Conservation (phyloP, 2,797 vertebrate species). For the Masticophis lateralis region DNA sequence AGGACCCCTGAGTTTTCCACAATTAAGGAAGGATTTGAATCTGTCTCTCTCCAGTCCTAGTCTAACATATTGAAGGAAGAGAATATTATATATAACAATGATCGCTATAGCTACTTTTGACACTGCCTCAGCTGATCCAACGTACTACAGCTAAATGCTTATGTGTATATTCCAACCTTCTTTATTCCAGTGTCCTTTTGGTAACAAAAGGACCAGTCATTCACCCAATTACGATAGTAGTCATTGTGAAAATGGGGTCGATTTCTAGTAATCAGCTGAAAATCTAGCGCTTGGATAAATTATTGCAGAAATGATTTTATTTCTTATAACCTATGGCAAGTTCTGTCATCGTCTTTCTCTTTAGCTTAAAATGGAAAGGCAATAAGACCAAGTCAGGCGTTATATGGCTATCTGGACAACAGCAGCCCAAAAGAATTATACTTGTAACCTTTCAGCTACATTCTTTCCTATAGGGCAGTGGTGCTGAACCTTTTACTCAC, state of each 20-base stretch:
- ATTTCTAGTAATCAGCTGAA: background rate
- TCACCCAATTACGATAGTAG: background rate
- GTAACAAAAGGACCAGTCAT: background rate
- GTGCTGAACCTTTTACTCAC: too few relatives aligned
- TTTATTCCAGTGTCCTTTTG: background rate
- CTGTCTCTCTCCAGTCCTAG: background rate
- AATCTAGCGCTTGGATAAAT: background rate
- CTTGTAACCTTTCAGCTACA: background rate
- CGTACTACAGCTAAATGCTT: background rate
- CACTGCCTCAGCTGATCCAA: background rate
- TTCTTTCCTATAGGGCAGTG: background rate
- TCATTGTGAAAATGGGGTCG: background rate
- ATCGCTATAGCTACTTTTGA: background rate
- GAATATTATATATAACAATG: background rate
- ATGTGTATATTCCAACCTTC: background rate
- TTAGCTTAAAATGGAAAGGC: background rate
- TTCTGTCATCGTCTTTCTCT: background rate
- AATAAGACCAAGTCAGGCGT: background rate
- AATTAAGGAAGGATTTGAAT: background rate
- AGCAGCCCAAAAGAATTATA: background rate
- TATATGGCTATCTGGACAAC: background rate
- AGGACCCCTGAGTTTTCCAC: background rate
- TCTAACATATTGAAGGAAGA: background rate
- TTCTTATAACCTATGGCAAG: background rate
- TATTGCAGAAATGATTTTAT: background rate